A percentile compares a stretch with the other conserved stretches of the same genome.
Conservation (phyloP, 2,113 vertebrate species). For the Pampusana beccarii region DNA sequence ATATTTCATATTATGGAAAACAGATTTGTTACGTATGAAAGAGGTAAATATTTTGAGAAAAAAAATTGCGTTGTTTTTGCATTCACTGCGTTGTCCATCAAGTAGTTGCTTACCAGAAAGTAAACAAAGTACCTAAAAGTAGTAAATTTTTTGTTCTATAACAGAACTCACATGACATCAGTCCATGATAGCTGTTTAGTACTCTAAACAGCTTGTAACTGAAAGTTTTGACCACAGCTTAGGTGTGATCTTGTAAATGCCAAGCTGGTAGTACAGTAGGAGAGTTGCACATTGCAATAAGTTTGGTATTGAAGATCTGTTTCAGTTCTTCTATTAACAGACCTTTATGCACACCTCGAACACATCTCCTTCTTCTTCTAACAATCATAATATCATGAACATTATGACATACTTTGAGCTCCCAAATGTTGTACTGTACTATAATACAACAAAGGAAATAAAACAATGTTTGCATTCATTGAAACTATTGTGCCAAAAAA, state of each 20-base stretch:
- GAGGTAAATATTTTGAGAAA: neutral
- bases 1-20: neutral
- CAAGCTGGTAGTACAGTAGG: fast-evolving
- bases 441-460: neutral
- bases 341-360: neutral
- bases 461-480: neutral
- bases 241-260: neutral
- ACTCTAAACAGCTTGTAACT: neutral
- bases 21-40: neutral
- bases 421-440: neutral
- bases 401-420: neutral
- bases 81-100: neutral
- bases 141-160: neutral
- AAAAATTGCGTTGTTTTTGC: neutral
- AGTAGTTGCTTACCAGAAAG: neutral
- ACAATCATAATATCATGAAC: neutral
- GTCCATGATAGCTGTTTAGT: neutral
- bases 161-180: neutral
- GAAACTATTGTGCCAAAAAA: neutral
- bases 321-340: neutral
- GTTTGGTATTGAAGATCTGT: neutral
- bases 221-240: neutral
- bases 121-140: neutral
- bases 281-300: fast-evolving
- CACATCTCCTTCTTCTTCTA: neutral